phyloP scores from a whole-genome alignment of 2,888 invertebrate genomes.

The Dione vanillae region DNA sequence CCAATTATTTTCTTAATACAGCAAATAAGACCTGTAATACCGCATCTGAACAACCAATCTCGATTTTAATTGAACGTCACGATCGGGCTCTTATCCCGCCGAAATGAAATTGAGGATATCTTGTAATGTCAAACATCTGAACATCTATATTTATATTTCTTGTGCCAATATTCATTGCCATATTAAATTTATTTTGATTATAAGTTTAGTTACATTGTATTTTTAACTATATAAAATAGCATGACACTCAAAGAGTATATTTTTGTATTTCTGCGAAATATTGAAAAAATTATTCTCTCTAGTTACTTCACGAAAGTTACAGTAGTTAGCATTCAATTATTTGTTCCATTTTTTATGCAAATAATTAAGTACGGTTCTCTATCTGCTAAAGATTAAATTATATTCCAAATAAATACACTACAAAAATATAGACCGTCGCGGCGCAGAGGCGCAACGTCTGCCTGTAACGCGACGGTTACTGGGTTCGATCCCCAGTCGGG shows the following conservation, averaged over 20 bases:
- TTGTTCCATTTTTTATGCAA: too few species aligned
- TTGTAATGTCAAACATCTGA: slow-evolving; percentile 15
- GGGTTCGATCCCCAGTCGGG: too few species aligned
- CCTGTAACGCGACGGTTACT: too few species aligned
- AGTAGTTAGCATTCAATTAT: too few species aligned
- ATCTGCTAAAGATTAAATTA: too few species aligned
- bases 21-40: slow-evolving; percentile 21
- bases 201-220: background rate
- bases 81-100: slow-evolving; percentile 18
- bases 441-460: too few species aligned
- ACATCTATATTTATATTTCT: background rate
- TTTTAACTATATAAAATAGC: background rate
- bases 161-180: background rate
- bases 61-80: slow-evolving; percentile 23
- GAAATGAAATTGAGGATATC: slow-evolving; percentile 8
- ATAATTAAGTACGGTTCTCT: too few species aligned
- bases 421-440: too few species aligned
- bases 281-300: too few species aligned
- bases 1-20: slow-evolving; percentile 9
- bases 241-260: background rate
- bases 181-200: background rate
- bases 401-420: too few species aligned
- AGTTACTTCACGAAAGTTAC: too few species aligned
- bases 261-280: too few species aligned
- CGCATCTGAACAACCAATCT: slow-evolving; percentile 21